These are phyloP conservation scores for Drosophila meridionalis DNA, from an alignment of 2,888 invertebrate genomes.

Conservation along the genomic window DNA sequence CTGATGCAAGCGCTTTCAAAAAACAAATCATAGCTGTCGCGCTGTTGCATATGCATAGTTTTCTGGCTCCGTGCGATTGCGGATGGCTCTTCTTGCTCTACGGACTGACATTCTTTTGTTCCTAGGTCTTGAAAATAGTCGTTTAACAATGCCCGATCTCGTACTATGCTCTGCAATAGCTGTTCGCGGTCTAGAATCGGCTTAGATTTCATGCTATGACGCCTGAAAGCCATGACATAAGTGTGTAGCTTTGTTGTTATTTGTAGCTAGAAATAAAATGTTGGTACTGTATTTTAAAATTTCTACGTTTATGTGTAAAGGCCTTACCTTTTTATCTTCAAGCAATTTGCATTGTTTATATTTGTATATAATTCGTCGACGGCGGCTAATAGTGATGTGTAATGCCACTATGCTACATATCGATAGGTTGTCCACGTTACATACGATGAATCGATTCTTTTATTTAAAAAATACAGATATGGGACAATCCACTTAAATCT, in stretches of 20 bases:
- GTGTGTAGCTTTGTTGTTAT: background rate
- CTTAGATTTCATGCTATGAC: slow-evolving; percentile 31
- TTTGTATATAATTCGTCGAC: slow-evolving; percentile 18
- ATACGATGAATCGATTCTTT: slow-evolving; percentile 20
- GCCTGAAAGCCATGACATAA: slow-evolving; percentile 28
- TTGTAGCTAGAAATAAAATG: background rate
- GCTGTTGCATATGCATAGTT: slow-evolving; percentile 22
- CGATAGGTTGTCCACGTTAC: slow-evolving; percentile 12
- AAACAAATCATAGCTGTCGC: slow-evolving; percentile 77
- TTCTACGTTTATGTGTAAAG: background rate
- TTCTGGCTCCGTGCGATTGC: background rate
- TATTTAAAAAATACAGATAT: slow-evolving; percentile 29
- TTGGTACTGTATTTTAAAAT: background rate
- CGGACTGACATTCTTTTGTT: background rate
- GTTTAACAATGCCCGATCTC: slow-evolving; percentile 56
- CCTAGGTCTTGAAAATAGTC: slow-evolving; percentile 54
- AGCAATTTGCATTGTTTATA: background rate
- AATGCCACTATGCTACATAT: slow-evolving; percentile 3
- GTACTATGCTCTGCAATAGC: slow-evolving; percentile 57
- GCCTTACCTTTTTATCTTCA: background rate
- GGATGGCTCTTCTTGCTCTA: background rate
- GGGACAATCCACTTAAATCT: slow-evolving; percentile 19
- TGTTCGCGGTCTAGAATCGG: slow-evolving; percentile 49
- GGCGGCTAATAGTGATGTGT: slow-evolving; percentile 11
- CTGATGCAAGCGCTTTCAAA: slow-evolving; percentile 80